Evolutionary conservation across 2,797 vertebrate species (phyloP).

Genomic region (Harpagifer antarcticus): DNA sequence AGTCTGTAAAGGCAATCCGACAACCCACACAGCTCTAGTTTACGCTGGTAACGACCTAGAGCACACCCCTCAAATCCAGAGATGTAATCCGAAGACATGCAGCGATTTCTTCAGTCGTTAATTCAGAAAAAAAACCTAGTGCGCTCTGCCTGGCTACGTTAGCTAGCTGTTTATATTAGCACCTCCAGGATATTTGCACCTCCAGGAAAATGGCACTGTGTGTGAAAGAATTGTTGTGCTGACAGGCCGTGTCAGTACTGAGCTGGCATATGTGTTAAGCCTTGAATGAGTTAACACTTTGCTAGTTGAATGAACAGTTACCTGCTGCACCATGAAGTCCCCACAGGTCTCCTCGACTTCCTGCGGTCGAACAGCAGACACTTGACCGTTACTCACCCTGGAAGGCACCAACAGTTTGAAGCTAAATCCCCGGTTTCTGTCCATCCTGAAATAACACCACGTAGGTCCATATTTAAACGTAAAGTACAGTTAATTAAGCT

Average conservation of each 20-base stretch:
- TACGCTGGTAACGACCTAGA: too few relatives aligned
- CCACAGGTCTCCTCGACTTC: constrained; percentile 53
- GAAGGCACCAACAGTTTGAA: constrained; percentile 84
- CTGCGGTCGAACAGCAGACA: constrained; percentile 77
- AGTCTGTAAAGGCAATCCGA: too few relatives aligned
- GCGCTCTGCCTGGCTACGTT: too few relatives aligned
- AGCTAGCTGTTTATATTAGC: too few relatives aligned
- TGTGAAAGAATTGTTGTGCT: too few relatives aligned
- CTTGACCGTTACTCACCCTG: constrained; percentile 64
- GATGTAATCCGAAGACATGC: too few relatives aligned
- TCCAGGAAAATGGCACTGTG: too few relatives aligned
- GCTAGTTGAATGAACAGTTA: constrained; percentile 13
- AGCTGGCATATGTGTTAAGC: background rate
- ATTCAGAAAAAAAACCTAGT: too few relatives aligned
- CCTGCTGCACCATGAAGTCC: constrained; percentile 47
- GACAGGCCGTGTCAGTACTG: background rate
- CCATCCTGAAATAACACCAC: constrained; percentile 72
- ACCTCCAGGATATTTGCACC: too few relatives aligned
- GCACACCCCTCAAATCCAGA: too few relatives aligned
- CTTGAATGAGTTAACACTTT: background rate
- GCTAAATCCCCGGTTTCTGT: constrained; percentile 76
- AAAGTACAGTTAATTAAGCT: background rate
- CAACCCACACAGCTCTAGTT: too few relatives aligned
- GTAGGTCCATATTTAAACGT: background rate
- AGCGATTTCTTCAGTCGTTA: too few relatives aligned